Conservation (phyloP, 2,888 invertebrate species). For the Entomobrya multifasciata region DNA sequence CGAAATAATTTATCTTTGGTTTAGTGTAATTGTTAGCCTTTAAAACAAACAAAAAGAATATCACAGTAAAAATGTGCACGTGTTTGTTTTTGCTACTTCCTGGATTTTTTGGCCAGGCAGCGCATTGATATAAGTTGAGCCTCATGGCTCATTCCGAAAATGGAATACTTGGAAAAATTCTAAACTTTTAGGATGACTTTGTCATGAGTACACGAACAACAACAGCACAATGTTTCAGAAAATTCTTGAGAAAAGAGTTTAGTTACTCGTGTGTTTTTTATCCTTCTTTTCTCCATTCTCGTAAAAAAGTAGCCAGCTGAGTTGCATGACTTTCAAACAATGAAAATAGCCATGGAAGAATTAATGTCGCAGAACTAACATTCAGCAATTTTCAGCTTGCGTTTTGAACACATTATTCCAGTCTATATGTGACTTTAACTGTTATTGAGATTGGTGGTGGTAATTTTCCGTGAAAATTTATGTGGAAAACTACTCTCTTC, state of each 20-base stretch:
- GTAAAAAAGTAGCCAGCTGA: conserved; percentile 60
- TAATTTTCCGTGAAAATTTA: conserved; percentile 70
- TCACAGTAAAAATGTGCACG: too few species aligned
- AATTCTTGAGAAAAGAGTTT: conserved; percentile 27
- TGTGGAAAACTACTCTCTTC: conserved; percentile 49
- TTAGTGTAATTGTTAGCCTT: too few species aligned
- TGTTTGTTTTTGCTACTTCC: too few species aligned
- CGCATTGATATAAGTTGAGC: too few species aligned
- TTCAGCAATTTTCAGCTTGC: conserved; percentile 79
- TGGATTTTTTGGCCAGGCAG: too few species aligned
- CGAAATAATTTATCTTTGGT: too few species aligned
- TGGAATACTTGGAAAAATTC: too few species aligned
- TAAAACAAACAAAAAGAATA: too few species aligned
- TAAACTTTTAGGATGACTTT: too few species aligned
- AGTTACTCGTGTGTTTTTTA: neutral
- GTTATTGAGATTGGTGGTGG: conserved; percentile 78
- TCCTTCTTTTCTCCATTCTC: neutral
- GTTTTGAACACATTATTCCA: conserved; percentile 79
- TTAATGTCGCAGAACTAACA: conserved; percentile 80
- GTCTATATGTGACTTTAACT: conserved; percentile 78
- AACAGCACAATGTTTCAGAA: conserved; percentile 13
- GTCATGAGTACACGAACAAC: too few species aligned
- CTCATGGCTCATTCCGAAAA: too few species aligned
- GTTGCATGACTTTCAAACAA: conserved; percentile 67
- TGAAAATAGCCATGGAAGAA: conserved; percentile 74